A percentile compares a stretch with the other conserved stretches of the same genome.
These are phyloP conservation scores for Podabrus alpinus DNA, from an alignment of 2,888 invertebrate species.

Conservation along the genomic window DNA sequence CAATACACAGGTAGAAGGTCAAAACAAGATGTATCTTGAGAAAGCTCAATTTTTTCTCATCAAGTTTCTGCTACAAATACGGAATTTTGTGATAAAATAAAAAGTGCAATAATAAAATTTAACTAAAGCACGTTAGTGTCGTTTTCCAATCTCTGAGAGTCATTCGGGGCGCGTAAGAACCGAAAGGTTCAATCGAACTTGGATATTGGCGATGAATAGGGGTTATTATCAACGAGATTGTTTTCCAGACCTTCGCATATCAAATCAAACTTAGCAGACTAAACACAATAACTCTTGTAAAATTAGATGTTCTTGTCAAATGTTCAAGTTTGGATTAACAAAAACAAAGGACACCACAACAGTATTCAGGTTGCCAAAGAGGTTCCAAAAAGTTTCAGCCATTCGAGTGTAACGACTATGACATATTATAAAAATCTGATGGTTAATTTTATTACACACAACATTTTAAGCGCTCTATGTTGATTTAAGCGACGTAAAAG, in stretches of 20 bases:
- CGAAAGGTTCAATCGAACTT: conserved; percentile 7
- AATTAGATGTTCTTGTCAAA: not conserved
- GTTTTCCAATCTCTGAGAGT: conserved; percentile 12
- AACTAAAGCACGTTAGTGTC: not conserved
- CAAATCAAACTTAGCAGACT: not conserved
- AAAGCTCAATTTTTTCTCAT: not conserved
- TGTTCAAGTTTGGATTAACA: not conserved
- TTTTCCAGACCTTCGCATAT: conserved; percentile 4
- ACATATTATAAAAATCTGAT: too few species aligned
- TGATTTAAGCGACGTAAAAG: not conserved
- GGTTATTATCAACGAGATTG: conserved; percentile 15
- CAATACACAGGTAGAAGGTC: conserved; percentile 12
- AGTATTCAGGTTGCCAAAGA: too few species aligned
- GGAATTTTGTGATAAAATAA: not conserved
- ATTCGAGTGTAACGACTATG: too few species aligned
- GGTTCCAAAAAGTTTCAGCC: not conserved
- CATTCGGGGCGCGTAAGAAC: conserved; percentile 6
- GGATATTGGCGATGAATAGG: conserved; percentile 9
- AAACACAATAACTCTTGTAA: not conserved
- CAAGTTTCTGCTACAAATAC: not conserved
- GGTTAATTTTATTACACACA: not conserved
- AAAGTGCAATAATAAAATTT: not conserved
- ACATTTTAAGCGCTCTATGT: not conserved
- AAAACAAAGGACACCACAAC: not conserved
- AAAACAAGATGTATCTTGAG: not conserved